Evolutionary conservation across 2,888 invertebrate species (phyloP).

Genomic region (Heteromurus nitidus): DNA sequence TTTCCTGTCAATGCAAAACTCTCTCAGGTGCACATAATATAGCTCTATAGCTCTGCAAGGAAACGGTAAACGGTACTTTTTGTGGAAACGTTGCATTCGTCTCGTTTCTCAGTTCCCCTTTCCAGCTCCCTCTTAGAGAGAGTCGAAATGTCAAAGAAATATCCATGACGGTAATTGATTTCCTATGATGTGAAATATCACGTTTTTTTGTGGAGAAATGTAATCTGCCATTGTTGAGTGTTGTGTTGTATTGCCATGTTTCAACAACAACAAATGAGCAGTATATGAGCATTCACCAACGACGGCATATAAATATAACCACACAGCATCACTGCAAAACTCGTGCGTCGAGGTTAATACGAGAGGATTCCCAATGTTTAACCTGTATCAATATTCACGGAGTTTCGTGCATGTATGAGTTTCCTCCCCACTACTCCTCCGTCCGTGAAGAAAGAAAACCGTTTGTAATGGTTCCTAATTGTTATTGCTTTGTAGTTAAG

Average conservation of each 20-base stretch:
- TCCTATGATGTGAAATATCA: neutral
- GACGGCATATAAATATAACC: too few relatives aligned
- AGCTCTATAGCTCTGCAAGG: too few relatives aligned
- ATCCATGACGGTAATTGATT: too few relatives aligned
- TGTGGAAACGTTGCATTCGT: neutral
- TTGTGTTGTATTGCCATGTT: too few relatives aligned
- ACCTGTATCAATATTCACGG: slow-evolving; percentile 55
- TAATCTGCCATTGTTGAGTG: neutral
- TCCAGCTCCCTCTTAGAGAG: too few relatives aligned
- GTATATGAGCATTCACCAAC: too few relatives aligned
- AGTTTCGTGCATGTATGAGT: slow-evolving; percentile 10
- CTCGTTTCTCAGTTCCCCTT: too few relatives aligned
- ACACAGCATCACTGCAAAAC: too few relatives aligned
- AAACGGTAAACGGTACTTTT: neutral
- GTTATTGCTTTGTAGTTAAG: slow-evolving; percentile 52
- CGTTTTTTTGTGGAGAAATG: neutral
- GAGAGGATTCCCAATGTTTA: slow-evolving; percentile 15
- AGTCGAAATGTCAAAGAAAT: too few relatives aligned
- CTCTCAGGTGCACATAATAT: too few relatives aligned
- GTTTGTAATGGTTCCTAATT: slow-evolving; percentile 60
- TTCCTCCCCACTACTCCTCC: neutral
- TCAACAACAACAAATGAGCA: too few relatives aligned
- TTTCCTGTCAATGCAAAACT: slow-evolving; percentile 37
- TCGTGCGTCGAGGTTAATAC: slow-evolving; percentile 42
- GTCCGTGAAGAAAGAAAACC: slow-evolving; percentile 2